A percentile compares a stretch with the other conserved stretches of the same genome.
phyloP scores from a whole-genome alignment of 2,113 vertebrate species.

The Pan troglodytes region DNA sequence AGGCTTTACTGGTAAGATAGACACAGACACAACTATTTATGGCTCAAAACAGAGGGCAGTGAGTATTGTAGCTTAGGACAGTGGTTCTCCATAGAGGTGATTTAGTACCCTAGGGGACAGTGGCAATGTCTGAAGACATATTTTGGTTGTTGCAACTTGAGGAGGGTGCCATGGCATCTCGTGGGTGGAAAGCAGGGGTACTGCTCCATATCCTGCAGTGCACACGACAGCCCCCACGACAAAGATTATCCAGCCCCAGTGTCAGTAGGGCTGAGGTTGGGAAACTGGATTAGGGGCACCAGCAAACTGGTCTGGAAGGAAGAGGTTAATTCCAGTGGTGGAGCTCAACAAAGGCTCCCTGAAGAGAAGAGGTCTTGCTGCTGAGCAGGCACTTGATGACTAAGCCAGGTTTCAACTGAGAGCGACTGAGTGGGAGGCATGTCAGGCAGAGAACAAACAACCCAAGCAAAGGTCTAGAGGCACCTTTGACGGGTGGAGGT shows the following conservation, averaged over 20 bases:
- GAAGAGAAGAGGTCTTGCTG: not conserved
- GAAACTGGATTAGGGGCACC: not conserved
- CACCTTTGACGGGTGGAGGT: not conserved
- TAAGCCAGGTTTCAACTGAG: not conserved
- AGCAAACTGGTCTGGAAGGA: not conserved
- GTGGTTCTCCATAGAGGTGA: not conserved
- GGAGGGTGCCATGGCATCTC: not conserved
- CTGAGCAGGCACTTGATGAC: not conserved
- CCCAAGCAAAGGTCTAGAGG: not conserved
- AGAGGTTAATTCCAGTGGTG: not conserved
- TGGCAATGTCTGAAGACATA: not conserved
- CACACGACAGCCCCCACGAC: not conserved
- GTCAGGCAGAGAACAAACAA: not conserved
- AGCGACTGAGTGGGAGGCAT: not conserved
- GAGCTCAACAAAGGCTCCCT: not conserved
- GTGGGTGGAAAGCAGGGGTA: not conserved
- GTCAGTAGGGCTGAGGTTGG: not conserved
- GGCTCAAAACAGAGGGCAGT: not conserved
- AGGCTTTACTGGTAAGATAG: not conserved
- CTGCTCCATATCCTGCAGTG: not conserved
- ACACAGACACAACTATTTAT: not conserved
- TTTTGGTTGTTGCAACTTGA: not conserved
- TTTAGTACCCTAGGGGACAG: not conserved
- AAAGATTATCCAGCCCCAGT: not conserved
- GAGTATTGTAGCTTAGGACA: not conserved